phyloP scores from a whole-genome alignment of 2,797 vertebrate genomes.

The Coluber constrictor region DNA sequence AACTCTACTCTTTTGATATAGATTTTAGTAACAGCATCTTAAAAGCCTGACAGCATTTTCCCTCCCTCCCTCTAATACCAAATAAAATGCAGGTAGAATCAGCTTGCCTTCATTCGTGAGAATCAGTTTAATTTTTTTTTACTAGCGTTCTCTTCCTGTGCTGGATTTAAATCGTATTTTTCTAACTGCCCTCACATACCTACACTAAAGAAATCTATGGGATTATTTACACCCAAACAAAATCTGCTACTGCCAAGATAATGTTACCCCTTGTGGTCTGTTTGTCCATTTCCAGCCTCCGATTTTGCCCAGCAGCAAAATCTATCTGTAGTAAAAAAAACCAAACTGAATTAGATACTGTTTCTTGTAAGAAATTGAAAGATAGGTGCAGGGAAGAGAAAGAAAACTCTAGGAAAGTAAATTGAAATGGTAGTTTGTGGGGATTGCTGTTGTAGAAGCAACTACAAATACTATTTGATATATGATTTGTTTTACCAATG shows the following conservation, averaged over 20 bases:
- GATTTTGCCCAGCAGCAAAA: background rate
- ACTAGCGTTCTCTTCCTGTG: background rate
- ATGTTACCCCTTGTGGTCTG: background rate
- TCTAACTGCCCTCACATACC: background rate
- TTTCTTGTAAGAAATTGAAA: background rate
- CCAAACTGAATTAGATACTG: background rate
- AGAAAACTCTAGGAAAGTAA: background rate
- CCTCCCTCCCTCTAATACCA: background rate
- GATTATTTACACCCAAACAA: background rate
- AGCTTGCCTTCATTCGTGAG: background rate
- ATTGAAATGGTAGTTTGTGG: background rate
- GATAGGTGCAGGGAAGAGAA: background rate
- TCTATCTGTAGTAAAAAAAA: background rate
- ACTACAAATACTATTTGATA: background rate
- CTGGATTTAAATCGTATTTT: background rate
- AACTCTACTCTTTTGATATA: background rate
- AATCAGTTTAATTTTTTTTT: background rate
- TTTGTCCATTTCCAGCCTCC: background rate
- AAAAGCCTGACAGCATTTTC: background rate
- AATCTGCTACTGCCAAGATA: background rate
- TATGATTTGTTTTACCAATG: too few species aligned
- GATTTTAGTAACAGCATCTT: background rate
- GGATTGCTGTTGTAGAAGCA: background rate
- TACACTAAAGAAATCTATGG: background rate
- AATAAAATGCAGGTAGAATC: background rate